These are phyloP conservation scores for Aleiodes sp. DNA, from an alignment of 1,140 invertebrate genomes.

Conservation along the genomic window DNA sequence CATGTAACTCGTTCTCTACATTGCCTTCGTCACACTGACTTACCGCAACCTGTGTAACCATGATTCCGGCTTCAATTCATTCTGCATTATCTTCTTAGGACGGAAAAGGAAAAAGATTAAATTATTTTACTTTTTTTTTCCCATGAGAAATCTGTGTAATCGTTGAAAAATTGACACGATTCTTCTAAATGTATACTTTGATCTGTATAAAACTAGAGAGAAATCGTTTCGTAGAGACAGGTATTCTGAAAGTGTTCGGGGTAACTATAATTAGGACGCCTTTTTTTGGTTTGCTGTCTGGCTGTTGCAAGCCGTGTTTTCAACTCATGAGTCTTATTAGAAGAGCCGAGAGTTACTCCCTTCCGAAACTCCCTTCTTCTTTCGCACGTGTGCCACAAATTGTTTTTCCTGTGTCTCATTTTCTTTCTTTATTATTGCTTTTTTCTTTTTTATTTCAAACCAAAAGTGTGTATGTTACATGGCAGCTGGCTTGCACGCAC, in stretches of 20 bases:
- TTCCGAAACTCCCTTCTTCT: not conserved
- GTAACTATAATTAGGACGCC: slow-evolving; percentile 22
- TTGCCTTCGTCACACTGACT: slow-evolving; percentile 14
- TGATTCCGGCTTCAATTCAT: slow-evolving; percentile 46
- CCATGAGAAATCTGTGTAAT: not conserved
- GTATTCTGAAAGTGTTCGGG: not conserved
- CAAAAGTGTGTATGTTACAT: slow-evolving; percentile 6
- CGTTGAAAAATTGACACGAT: not conserved
- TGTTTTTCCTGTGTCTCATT: slow-evolving; percentile 9
- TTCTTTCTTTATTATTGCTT: not conserved
- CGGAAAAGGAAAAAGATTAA: too few species aligned
- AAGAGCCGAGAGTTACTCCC: slow-evolving; percentile 11
- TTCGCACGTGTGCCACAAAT: slow-evolving; percentile 22
- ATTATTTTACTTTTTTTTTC: not conserved
- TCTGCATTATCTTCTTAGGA: not conserved
- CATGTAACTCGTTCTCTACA: not conserved
- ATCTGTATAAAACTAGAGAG: not conserved
- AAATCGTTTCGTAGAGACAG: not conserved
- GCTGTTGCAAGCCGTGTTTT: slow-evolving; percentile 14
- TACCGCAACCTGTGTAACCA: slow-evolving; percentile 50
- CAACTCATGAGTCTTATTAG: not conserved
- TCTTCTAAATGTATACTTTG: too few species aligned
- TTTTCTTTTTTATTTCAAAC: not conserved
- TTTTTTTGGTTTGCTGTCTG: slow-evolving; percentile 20
- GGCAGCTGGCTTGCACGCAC: slow-evolving; percentile 23